phyloP scores from a whole-genome alignment of 64 coral and sea anemone genomes.

The Pachyseris speciosa region DNA sequence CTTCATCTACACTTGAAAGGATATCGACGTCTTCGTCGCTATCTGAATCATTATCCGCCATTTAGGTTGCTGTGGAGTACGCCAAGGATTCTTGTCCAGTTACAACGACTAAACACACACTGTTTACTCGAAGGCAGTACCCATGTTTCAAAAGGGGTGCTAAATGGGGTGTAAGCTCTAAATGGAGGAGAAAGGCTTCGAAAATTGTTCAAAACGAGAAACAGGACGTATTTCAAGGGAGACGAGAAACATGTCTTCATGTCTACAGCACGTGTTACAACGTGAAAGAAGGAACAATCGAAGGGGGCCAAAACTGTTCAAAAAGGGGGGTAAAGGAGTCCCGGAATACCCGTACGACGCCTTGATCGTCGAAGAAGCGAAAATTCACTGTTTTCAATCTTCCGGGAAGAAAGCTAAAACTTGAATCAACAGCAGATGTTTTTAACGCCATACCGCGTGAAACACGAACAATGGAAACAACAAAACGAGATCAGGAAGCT shows the following conservation, averaged over 20 bases:
- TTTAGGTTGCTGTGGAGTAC: slow-evolving; percentile 41
- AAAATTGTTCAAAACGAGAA: slow-evolving; percentile 30
- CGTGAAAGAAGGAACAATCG: not conserved
- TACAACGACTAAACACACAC: not conserved
- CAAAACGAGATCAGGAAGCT: not conserved
- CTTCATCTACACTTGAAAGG: slow-evolving; percentile 59
- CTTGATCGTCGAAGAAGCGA: slow-evolving; percentile 36
- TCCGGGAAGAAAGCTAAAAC: slow-evolving; percentile 31
- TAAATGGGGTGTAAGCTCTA: not conserved
- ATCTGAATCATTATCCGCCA: slow-evolving; percentile 72
- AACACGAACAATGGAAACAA: slow-evolving; percentile 19
- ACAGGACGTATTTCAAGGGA: not conserved
- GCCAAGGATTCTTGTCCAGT: slow-evolving; percentile 17
- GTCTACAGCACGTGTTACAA: not conserved
- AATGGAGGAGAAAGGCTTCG: not conserved
- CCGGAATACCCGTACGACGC: slow-evolving; percentile 21
- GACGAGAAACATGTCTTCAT: not conserved
- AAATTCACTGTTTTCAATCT: slow-evolving; percentile 24
- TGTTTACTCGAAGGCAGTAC: not conserved
- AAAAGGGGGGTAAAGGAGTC: not conserved
- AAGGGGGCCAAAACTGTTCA: not conserved
- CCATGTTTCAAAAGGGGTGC: slow-evolving; percentile 35
- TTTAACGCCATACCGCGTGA: slow-evolving; percentile 16
- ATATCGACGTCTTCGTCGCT: slow-evolving; percentile 82
- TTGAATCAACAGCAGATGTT: slow-evolving; percentile 23